phyloP scores from a whole-genome alignment of 2,113 vertebrate species.

The Aegypius monachus region DNA sequence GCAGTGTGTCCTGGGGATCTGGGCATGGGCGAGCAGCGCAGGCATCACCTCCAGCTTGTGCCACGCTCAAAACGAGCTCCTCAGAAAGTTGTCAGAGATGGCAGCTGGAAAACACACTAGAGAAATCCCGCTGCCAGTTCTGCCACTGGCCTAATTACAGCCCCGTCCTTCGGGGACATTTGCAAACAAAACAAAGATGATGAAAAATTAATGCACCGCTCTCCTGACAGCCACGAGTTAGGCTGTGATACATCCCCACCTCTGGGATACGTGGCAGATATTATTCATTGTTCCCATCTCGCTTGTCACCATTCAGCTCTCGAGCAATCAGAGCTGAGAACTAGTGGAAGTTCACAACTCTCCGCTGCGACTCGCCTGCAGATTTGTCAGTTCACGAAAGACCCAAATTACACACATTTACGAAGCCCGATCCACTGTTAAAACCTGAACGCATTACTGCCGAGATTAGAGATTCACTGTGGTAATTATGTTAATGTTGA shows the following conservation, averaged over 20 bases:
- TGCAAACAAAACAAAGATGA: not conserved
- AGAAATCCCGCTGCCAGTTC: not conserved
- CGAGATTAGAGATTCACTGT: slow-evolving; percentile 52
- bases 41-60: not conserved
- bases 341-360: not conserved
- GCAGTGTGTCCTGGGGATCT: fast-evolving
- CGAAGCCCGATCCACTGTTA: slow-evolving; percentile 44
- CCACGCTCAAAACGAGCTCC: not conserved
- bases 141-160: not conserved
- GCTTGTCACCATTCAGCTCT: slow-evolving; percentile 22
- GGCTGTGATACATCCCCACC: slow-evolving; percentile 29
- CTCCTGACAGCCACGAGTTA: slow-evolving; percentile 47
- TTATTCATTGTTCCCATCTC: not conserved
- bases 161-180: slow-evolving; percentile 28
- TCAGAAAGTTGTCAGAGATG: not conserved
- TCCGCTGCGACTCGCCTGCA: not conserved
- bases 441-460: slow-evolving; percentile 39
- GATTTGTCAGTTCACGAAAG: slow-evolving; percentile 51
- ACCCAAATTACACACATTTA: slow-evolving; percentile 55
- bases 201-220: not conserved
- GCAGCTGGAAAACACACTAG: not conserved
- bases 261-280: slow-evolving; percentile 21
- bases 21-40: fast-evolving
- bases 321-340: slow-evolving; percentile 25
- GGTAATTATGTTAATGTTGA: slow-evolving; percentile 68